Evolutionary conservation across 2,888 invertebrate species (phyloP), one percentile per base, ranked within the genome.

Genomic region (Troides helena): DNA sequence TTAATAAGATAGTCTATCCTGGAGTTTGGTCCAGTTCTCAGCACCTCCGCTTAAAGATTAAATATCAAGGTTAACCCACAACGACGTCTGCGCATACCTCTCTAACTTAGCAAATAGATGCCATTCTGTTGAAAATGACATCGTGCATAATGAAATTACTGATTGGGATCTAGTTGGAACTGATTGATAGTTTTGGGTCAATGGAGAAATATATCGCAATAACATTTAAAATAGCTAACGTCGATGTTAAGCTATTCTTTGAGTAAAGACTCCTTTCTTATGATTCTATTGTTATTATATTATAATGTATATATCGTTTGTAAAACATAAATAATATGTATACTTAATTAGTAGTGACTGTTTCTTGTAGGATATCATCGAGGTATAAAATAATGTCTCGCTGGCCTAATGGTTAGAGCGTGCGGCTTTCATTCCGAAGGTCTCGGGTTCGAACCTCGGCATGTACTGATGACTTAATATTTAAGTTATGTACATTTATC

Each of bases 171-270:
- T 66, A 53, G 66, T 70, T 70, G 39, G 6, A 12, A 10, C 30
- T 67, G 70, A 70, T 70, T 66, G 70, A 70, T 67, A n/a, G 67
- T 67, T 70, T 70, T 70, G 62, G 60, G 63, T 60, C 63, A 63
- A 43, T 60, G 39, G 8, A 39, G 53, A 39, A 57, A 67, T 58
- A 63, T 70, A 63, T 67, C 56, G 70, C 66, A 67, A 59, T 43
- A 65, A 61, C 50, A 59, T 60, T 64, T 64, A 58, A 23, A 25
- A 58, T 12, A 23, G 56, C 30, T 36, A 25, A 57, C 25, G 18
- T 50, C 14, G 61, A 67, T 60, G 53, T 50, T 50, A 18, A 10
- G 50, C 50, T 2, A 50, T 53, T 53, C 53, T n/a, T 18, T 46
- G 39, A 25, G 25, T 58, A 58, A 58, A 14, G 58, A n/a, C 18